Percentiles rank a stretch among this genome's conserved stretches.
phyloP scores from a whole-genome alignment of 1,140 invertebrate species.

The Tribolium madens region DNA sequence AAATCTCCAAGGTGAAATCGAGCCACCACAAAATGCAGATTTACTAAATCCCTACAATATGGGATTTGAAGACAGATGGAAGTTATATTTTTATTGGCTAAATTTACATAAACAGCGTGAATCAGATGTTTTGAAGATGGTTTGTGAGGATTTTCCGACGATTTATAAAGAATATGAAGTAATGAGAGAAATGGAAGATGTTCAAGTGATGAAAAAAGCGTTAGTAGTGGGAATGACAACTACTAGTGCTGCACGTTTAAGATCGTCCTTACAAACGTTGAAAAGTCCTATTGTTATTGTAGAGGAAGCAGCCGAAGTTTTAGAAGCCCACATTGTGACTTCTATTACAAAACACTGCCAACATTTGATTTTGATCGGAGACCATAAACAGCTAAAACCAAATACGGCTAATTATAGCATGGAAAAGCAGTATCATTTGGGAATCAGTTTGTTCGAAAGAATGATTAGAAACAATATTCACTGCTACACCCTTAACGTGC shows the following conservation, averaged over 20 bases:
- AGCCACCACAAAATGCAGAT: background rate
- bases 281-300: slow-evolving; percentile 79
- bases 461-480: slow-evolving; percentile 74
- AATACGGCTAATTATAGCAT: slow-evolving; percentile 72
- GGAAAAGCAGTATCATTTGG: slow-evolving; percentile 71
- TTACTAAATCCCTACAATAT: slow-evolving; percentile 57
- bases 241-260: slow-evolving; percentile 77
- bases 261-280: slow-evolving; percentile 71
- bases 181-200: slow-evolving; percentile 62
- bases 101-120: slow-evolving; percentile 61
- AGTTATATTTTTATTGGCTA: slow-evolving; percentile 64
- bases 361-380: slow-evolving; percentile 78
- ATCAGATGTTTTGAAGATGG: slow-evolving; percentile 57
- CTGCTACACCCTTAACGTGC: slow-evolving; percentile 69
- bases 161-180: slow-evolving; percentile 62
- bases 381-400: slow-evolving; percentile 82
- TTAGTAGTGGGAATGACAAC: slow-evolving; percentile 83
- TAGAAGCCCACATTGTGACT: slow-evolving; percentile 82
- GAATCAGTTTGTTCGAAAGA: slow-evolving; percentile 82
- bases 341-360: slow-evolving; percentile 78
- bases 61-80: slow-evolving; percentile 61
- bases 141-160: slow-evolving; percentile 62
- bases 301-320: slow-evolving; percentile 89
- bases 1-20: background rate
- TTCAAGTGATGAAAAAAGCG: slow-evolving; percentile 62